phyloP scores from a whole-genome alignment of 2,888 invertebrate species.

The Malthinus flaveolus region DNA sequence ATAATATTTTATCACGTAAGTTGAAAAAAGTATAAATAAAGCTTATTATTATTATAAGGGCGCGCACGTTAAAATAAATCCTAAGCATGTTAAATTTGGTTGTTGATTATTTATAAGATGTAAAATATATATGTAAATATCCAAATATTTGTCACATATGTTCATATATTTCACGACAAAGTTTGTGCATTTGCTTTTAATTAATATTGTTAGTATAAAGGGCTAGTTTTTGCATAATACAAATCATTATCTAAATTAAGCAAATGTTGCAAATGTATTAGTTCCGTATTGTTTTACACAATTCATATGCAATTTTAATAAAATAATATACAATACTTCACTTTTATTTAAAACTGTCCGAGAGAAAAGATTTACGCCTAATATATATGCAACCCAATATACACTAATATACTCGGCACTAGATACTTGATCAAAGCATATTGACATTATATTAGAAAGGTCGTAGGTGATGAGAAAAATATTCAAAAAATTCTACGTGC shows the following conservation, averaged over 20 bases:
- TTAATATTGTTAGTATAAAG: slow-evolving; percentile 16
- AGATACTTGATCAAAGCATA: no score
- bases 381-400: no score
- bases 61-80: slow-evolving; percentile 19
- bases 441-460: no score
- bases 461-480: no score
- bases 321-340: slow-evolving; percentile 44
- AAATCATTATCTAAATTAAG: slow-evolving; percentile 27
- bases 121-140: slow-evolving; percentile 31
- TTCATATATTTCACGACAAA: slow-evolving; percentile 22
- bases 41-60: slow-evolving; percentile 12
- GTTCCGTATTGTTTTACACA: slow-evolving; percentile 50
- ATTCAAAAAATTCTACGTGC: no score
- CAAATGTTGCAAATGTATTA: slow-evolving; percentile 47
- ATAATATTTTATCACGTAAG: slow-evolving; percentile 15
- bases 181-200: slow-evolving; percentile 29
- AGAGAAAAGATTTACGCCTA: no score
- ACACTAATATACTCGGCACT: no score
- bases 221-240: slow-evolving; percentile 28
- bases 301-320: slow-evolving; percentile 51
- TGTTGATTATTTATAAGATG: slow-evolving; percentile 33
- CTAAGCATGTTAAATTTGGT: slow-evolving; percentile 29
- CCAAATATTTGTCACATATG: slow-evolving; percentile 26
- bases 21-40: slow-evolving; percentile 14
- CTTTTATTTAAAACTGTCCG: no score